Base-by-base conservation (phyloP, 2,113 vertebrate species). In the Grammomys dolichurus region DNA sequence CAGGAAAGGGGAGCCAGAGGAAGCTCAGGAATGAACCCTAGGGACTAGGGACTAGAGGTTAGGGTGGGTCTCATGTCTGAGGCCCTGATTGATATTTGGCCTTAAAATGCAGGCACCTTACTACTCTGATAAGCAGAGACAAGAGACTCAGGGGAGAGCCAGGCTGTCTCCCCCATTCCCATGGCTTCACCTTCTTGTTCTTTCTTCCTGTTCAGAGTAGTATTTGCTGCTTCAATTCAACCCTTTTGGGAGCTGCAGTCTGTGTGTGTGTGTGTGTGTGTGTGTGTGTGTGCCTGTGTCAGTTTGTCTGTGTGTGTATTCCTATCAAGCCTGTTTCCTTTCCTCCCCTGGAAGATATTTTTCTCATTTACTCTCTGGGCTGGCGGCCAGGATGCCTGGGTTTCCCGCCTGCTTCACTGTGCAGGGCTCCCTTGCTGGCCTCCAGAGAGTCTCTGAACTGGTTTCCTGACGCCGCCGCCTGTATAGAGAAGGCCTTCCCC, bases 331-430 rank as follows among this genome's bases (percentile, higher is more conserved):
- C 81, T 33, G 43, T 90, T 91, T 87, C 89, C 33, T 88, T 89
- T 81, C 90, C 94, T 95, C 70, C 87, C 58, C 91, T 96, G 31
- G 0, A 17, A 97, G 89, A 80, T 97, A 87, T 94, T 96, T 92
- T 92, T 95, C 90, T 96, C 95, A 51, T 69, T 95, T 72, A 84
- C 91, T 93, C 77, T 93, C 94, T 58, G 94, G 98, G 98, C 97
- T 40, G 22, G 94, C 70, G 0, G 96, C 97, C 97, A 97, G 95
- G 88, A 72, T 77, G 88, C 97, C 96, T 96, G 96, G 97, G 95
- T 95, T 97, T 96, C 96, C 97, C 48, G 90, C 97, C 95, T 81
- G 92, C 90, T 89, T 96, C 91, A 3, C 43, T 70, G 95, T 63
- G 33, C 70, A 4, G 69, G 84, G 90, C 97, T 96, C 77, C 93